A percentile compares a stretch with the other conserved stretches of the same genome.
These are phyloP conservation scores for Prunella himalayana DNA, from an alignment of 2,113 vertebrate species.

Conservation along the genomic window DNA sequence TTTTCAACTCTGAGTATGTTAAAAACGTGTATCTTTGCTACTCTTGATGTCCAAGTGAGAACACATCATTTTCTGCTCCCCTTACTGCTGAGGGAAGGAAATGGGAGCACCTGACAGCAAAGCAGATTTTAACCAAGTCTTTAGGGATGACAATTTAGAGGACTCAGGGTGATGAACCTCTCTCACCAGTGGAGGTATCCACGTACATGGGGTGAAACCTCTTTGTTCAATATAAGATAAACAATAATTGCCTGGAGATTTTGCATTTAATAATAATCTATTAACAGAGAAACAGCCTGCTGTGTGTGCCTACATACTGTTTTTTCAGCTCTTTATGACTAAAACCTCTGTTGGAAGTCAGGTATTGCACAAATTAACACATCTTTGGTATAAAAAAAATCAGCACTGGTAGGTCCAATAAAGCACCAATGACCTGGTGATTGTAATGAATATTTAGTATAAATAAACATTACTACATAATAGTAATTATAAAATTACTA, in stretches of 20 bases:
- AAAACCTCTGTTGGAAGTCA: background rate
- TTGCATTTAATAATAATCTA: background rate
- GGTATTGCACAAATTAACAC: background rate
- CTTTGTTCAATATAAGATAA: background rate
- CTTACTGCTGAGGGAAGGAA: background rate
- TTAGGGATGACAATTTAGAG: background rate
- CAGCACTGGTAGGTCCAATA: background rate
- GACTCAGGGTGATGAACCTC: background rate
- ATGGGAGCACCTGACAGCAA: background rate
- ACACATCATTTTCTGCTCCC: background rate
- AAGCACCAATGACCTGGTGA: background rate
- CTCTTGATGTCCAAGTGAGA: background rate
- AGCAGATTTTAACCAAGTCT: background rate
- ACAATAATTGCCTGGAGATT: background rate
- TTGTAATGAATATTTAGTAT: too few relatives aligned
- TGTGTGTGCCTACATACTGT: fast-evolving
- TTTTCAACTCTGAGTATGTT: background rate
- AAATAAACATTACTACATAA: too few relatives aligned
- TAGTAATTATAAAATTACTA: too few relatives aligned
- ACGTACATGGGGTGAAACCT: background rate
- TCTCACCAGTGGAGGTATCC: background rate
- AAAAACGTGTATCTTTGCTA: background rate
- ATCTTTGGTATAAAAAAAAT: background rate
- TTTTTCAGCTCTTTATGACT: background rate
- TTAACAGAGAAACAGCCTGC: background rate